Evolutionary conservation across 2,113 vertebrate genomes (phyloP).

Genomic region (Heterotis niloticus): DNA sequence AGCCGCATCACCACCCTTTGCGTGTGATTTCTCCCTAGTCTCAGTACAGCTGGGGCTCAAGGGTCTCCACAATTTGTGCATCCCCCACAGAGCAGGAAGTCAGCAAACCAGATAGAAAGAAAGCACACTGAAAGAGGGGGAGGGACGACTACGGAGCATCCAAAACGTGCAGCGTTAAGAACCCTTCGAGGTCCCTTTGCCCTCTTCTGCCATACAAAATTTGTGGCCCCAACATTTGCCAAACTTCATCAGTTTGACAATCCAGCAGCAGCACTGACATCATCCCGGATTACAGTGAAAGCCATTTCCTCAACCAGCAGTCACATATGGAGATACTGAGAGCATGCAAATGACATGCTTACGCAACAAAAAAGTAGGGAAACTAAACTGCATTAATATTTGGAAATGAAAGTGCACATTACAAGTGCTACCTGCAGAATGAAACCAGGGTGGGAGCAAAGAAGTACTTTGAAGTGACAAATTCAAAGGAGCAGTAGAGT

Average conservation of each 20-base stretch:
- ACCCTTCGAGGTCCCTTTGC: no score
- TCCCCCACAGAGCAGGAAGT: not conserved
- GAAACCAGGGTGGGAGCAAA: constrained; percentile 22
- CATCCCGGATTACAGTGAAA: no score
- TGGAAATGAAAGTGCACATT: constrained; percentile 29
- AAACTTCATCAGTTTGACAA: no score
- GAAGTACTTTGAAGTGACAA: constrained; percentile 40
- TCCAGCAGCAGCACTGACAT: no score
- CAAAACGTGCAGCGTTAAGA: not conserved
- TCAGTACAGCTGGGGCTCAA: not conserved
- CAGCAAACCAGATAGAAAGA: not conserved
- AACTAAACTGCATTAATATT: no score
- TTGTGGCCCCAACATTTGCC: no score
- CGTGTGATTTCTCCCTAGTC: not conserved
- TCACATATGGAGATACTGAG: no score
- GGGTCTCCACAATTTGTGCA: not conserved
- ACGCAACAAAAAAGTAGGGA: no score
- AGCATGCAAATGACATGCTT: no score
- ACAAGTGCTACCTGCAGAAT: constrained; percentile 55
- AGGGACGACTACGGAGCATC: not conserved
- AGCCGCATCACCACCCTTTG: not conserved
- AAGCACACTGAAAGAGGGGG: not conserved
- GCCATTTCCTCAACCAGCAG: no score
- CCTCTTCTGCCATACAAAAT: not conserved
- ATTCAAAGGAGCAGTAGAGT: constrained; percentile 29